Conservation (phyloP, 2,797 vertebrate species). For the Parambassis ranga region DNA sequence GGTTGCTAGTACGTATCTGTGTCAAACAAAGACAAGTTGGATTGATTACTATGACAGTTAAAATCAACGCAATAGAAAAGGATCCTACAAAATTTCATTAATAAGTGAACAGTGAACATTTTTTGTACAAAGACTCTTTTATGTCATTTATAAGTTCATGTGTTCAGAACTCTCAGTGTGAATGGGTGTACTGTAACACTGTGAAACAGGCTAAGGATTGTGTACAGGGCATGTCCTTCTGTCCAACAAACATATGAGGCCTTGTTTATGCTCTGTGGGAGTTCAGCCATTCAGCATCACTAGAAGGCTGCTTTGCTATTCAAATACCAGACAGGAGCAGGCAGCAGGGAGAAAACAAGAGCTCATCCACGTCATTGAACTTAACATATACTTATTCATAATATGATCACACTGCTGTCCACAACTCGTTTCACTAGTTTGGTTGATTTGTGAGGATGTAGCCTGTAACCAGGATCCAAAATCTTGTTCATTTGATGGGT, state of each 20-base stretch:
- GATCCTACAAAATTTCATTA: constrained; percentile 1
- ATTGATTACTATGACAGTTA: too few relatives aligned
- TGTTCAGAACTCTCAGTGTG: constrained; percentile 12
- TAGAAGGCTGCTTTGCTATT: constrained; percentile 78
- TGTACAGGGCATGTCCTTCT: constrained; percentile 30
- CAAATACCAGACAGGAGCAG: constrained; percentile 70
- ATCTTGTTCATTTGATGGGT: too few relatives aligned
- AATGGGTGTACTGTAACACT: constrained; percentile 58
- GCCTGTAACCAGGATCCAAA: too few relatives aligned
- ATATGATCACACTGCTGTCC: too few relatives aligned
- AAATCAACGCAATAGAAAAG: too few relatives aligned
- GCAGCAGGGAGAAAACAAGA: constrained; percentile 20
- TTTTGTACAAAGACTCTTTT: constrained; percentile 33
- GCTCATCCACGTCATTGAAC: background rate
- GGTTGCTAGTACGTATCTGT: too few relatives aligned
- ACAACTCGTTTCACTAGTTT: too few relatives aligned
- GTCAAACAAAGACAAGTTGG: too few relatives aligned
- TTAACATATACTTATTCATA: too few relatives aligned
- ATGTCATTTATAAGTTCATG: constrained; percentile 18
- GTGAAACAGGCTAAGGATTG: constrained; percentile 52
- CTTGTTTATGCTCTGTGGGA: constrained; percentile 69
- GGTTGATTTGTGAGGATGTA: too few relatives aligned
- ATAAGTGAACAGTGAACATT: background rate
- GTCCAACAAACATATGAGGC: constrained; percentile 53
- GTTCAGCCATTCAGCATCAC: constrained; percentile 59